Evolutionary conservation across 2,113 vertebrate species (phyloP), one percentile per base, ranked within the genome.

Genomic region (Solea senegalensis): DNA sequence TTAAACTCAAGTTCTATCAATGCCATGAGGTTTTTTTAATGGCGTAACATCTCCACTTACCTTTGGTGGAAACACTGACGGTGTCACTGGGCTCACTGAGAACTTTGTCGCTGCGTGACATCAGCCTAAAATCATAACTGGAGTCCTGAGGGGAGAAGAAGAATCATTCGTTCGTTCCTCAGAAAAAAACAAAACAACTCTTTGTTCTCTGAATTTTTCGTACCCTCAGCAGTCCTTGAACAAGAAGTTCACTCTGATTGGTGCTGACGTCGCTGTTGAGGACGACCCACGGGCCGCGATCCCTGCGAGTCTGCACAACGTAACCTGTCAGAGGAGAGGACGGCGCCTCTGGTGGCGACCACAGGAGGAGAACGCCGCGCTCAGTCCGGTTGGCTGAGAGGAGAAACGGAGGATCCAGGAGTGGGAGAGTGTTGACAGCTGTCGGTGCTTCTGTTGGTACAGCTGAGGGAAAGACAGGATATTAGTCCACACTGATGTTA

Each of bases 171-270:
- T 21, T 21, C 21, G 21, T 21, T 21, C 21, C 21, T 21, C 21
- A 21, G 21, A 21, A 21, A 21, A 21, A 21, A 21, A 21, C 21
- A 21, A 21, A 21, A 21, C 21, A 21, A 21, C 1, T 21, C 21
- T 21, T 21, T 46, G 13, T 3, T 46, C 44, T 46, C 13, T 46
- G 44, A 46, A 12, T 2, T 5, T 34, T 48, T 28, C 14, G 88
- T 83, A 98, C 97, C 94, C 96, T 95, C 40, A 95, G 91, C 60
- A 99, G 94, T 52, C 96, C 97, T 3, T 94, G 94, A 58, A 99
- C 95, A 56, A 98, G 90, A 34, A 98, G 58, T 80, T 96, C 91
- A 34, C 89, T 94, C 75, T 94, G 78, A 0, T 95, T 93, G 91
- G 93, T 91, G 0, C 88, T 84, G 76, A 98, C 95, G 50, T 92